Conservation (phyloP, 2,113 vertebrate species). For the Entelurus aequoreus region DNA sequence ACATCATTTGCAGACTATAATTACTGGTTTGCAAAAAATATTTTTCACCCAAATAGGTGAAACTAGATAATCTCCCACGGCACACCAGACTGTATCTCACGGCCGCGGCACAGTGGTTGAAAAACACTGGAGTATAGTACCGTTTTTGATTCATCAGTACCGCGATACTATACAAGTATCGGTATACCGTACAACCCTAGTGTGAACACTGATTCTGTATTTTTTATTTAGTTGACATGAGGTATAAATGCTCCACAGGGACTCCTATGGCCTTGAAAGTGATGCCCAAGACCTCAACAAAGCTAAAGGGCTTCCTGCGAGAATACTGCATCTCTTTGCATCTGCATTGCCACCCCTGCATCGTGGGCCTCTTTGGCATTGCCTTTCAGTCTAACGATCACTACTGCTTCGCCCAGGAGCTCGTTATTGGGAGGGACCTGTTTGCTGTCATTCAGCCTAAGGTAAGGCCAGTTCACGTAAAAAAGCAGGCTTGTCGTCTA, state of each 20-base stretch:
- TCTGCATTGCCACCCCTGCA: constrained; percentile 82
- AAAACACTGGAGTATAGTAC: too few species aligned
- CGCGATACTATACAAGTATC: too few species aligned
- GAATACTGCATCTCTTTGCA: constrained; percentile 90
- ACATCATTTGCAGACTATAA: too few species aligned
- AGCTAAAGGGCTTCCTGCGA: constrained; percentile 86
- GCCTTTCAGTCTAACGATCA: constrained; percentile 83
- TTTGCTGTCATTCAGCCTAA: constrained; percentile 88
- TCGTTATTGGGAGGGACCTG: constrained; percentile 83
- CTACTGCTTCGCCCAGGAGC: constrained; percentile 88
- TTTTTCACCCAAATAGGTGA: too few species aligned
- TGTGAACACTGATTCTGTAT: too few species aligned
- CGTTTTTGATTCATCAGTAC: too few species aligned
- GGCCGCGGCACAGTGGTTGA: too few species aligned
- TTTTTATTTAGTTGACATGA: too few species aligned
- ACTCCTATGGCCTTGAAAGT: constrained; percentile 92
- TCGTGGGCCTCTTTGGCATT: constrained; percentile 85
- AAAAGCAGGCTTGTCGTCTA: not conserved
- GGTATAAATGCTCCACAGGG: constrained; percentile 59
- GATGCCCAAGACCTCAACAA: constrained; percentile 84
- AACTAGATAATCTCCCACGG: too few species aligned
- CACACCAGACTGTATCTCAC: too few species aligned
- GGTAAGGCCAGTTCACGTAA: constrained; percentile 60
- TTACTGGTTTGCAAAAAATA: too few species aligned
- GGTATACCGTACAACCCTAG: too few species aligned